Conservation (phyloP, 2,113 vertebrate species). For the Rhinolophus ferrumequinum region DNA sequence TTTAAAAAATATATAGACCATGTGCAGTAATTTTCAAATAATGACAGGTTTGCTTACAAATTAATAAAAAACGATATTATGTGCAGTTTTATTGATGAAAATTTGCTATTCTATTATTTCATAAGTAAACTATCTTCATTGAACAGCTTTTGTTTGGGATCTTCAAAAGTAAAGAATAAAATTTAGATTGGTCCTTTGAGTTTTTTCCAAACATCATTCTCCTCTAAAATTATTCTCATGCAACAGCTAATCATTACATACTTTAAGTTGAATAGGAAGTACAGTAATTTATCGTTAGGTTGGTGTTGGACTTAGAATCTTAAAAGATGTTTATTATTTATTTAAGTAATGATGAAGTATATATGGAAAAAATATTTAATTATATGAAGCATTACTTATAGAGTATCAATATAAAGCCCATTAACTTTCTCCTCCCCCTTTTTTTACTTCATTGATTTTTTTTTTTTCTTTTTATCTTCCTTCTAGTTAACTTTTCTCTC, state of each 20-base stretch:
- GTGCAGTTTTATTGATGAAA: slow-evolving; percentile 55
- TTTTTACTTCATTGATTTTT: background rate
- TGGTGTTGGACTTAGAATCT: background rate
- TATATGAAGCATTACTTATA: background rate
- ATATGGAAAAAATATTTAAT: background rate
- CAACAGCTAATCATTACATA: background rate
- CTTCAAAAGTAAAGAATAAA: background rate
- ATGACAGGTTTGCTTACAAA: slow-evolving; percentile 59
- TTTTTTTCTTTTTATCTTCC: background rate
- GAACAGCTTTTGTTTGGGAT: background rate
- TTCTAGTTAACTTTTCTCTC: background rate
- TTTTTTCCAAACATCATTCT: background rate
- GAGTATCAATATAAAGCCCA: background rate
- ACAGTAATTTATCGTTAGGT: background rate
- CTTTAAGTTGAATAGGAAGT: background rate
- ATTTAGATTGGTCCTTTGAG: slow-evolving; percentile 14
- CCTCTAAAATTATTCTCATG: background rate
- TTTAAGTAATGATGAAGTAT: slow-evolving; percentile 23
- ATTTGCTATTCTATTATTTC: slow-evolving; percentile 57
- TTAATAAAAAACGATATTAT: slow-evolving; percentile 68
- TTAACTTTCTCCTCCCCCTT: background rate
- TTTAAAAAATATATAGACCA: slow-evolving; percentile 71
- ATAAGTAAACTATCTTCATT: slow-evolving; percentile 35
- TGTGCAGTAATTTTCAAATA: slow-evolving; percentile 69
- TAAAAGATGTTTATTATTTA: background rate